These are phyloP conservation scores for Trissolcus basalis DNA, from an alignment of 1,140 invertebrate species.

Conservation along the genomic window DNA sequence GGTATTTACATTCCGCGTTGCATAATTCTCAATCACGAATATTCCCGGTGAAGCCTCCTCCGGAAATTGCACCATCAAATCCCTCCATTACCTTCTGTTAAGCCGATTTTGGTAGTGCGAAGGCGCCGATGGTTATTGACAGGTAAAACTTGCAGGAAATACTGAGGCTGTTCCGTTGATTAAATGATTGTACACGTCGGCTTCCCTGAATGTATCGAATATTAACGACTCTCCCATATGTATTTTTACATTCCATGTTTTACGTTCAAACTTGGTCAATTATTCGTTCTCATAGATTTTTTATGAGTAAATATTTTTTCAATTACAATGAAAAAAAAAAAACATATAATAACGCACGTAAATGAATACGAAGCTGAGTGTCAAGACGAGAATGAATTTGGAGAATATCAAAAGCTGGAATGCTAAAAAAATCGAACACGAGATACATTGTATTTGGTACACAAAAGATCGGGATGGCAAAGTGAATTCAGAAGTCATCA, in stretches of 20 bases:
- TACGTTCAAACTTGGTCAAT: neutral
- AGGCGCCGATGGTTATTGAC: constrained; percentile 54
- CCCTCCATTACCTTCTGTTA: constrained; percentile 60
- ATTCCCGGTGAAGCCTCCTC: constrained; percentile 50
- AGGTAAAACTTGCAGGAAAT: constrained; percentile 51
- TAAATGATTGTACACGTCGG: constrained; percentile 28
- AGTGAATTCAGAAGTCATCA: too few relatives aligned
- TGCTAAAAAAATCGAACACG: too few relatives aligned
- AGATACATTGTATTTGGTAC: too few relatives aligned
- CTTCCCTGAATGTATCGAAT: constrained; percentile 16
- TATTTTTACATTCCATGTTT: neutral
- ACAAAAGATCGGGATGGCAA: too few relatives aligned
- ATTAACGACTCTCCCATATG: constrained; percentile 5
- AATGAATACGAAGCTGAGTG: too few relatives aligned
- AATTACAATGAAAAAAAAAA: too few relatives aligned
- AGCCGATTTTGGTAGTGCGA: constrained; percentile 53
- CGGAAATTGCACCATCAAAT: constrained; percentile 63
- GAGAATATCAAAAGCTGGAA: too few relatives aligned
- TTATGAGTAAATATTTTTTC: too few relatives aligned
- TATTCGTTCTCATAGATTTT: too few relatives aligned
- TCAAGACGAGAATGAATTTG: too few relatives aligned
- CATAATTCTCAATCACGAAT: constrained; percentile 60
- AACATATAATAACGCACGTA: too few relatives aligned
- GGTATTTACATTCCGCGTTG: constrained; percentile 51
- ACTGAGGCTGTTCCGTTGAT: constrained; percentile 33